phyloP scores from a whole-genome alignment of 2,888 invertebrate genomes.

The Parascotia fuliginaria region DNA sequence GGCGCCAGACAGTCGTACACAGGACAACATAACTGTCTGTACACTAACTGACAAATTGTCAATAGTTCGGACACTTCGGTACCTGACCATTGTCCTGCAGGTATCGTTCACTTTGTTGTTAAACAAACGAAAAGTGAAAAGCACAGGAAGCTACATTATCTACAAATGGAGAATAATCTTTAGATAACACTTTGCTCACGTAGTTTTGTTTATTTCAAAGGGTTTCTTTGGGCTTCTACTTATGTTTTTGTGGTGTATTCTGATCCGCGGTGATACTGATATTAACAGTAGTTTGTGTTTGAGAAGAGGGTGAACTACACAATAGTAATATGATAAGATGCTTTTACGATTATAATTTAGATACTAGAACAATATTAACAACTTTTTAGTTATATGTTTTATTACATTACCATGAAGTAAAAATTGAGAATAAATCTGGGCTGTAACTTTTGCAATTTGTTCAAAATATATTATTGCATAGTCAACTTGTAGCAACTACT shows the following conservation, averaged over 20 bases:
- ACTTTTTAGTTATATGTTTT: no score
- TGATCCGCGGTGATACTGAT: conserved; percentile 1
- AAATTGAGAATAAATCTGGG: no score
- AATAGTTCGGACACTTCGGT: conserved; percentile 53
- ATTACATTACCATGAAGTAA: no score
- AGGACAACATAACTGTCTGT: conserved; percentile 70
- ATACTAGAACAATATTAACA: no score
- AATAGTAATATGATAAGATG: conserved; percentile 2
- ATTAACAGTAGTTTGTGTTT: background rate
- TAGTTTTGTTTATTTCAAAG: conserved; percentile 43
- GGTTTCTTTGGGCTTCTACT: conserved; percentile 34
- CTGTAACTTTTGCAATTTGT: no score
- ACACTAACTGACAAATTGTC: conserved; percentile 57
- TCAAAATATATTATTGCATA: no score
- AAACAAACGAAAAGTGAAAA: conserved; percentile 62
- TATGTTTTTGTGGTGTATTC: conserved; percentile 16
- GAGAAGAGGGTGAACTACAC: background rate
- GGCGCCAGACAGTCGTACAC: conserved; percentile 74
- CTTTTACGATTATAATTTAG: background rate
- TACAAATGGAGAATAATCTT: conserved; percentile 61
- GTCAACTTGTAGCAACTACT: no score
- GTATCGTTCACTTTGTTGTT: conserved; percentile 59
- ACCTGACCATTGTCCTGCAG: conserved; percentile 69
- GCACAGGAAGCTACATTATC: conserved; percentile 72
- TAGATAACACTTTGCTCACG: conserved; percentile 62